Evolutionary conservation across 2,113 vertebrate species (phyloP), one percentile per base, ranked within the genome.

Genomic region (Phocoena phocoena): DNA sequence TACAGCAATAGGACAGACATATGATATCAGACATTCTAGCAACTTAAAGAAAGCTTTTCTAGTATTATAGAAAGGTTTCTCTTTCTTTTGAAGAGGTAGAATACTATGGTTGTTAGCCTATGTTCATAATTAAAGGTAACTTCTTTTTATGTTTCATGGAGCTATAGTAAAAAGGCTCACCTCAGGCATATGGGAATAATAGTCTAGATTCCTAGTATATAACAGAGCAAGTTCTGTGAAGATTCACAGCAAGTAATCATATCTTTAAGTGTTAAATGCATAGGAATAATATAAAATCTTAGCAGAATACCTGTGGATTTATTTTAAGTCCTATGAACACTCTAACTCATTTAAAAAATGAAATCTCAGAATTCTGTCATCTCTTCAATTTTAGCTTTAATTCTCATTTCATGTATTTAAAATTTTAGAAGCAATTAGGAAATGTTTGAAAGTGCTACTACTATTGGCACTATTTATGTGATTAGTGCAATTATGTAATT

Each of bases 401-500:
- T 94, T 90, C 3, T 93, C 31, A 55, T 77, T 96, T 97, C 26
- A 31, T 92, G 18, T 96, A 95, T 86, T 86, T 90, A 58, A 93
- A 96, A 44, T 97, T 98, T 98, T 97, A 97, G 88, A 96, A 88
- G 60, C 95, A 97, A 92, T 98, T 97, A 97, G 12, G 63, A 74
- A 73, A 93, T 85, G 26, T 67, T 81, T 83, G 81, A 90, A 95
- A 93, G 17, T 63, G 81, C 96, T 97, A 81, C 83, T 92, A 95
- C 95, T 58, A 21, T 58, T 58, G 21, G 20, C 55, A 53, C 89
- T 98, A 79, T 97, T 98, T 97, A 68, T 94, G 62, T 94, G 89
- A 98, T 97, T 97, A 97, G 36, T 96, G 14, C 88, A 98, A 97
- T 98, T 97, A 95, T 71, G 9, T 97, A 97, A 98, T 98, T 98